phyloP scores from a whole-genome alignment of 1,140 invertebrate genomes.

The Tetragonula clypearis region DNA sequence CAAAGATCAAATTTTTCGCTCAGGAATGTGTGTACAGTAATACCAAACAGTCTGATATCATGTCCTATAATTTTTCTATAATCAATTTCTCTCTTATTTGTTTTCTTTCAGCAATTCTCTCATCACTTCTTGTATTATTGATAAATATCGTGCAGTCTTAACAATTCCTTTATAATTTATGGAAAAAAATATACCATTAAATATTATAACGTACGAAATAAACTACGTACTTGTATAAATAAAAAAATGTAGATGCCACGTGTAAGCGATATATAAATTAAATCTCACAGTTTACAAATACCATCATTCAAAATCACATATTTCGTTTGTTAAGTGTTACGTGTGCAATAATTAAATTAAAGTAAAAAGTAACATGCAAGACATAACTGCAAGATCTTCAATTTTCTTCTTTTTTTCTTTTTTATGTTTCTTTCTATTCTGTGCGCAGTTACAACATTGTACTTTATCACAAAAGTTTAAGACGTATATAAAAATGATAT shows the following conservation, averaged over 20 bases:
- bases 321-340: neutral
- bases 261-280: constrained; percentile 37
- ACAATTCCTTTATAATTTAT: neutral
- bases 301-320: constrained; percentile 21
- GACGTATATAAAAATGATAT: constrained; percentile 40
- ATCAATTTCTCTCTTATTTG: neutral
- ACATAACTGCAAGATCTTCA: neutral
- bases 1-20: constrained; percentile 27
- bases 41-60: constrained; percentile 5
- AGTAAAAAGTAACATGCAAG: neutral
- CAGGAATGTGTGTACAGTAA: constrained; percentile 47
- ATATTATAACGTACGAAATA: constrained; percentile 1
- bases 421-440: neutral
- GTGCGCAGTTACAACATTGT: constrained; percentile 18
- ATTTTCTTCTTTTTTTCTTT: neutral
- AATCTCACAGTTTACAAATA: constrained; percentile 25
- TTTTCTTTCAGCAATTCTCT: neutral
- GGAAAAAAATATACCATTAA: constrained; percentile 9
- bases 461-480: constrained; percentile 48
- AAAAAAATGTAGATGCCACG: constrained; percentile 53
- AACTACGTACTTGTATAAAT: constrained; percentile 54
- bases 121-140: neutral
- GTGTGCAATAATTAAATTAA: neutral
- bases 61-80: neutral
- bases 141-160: constrained; percentile 30